These are phyloP conservation scores for Eleutherodactylus coqui DNA, from an alignment of 2,797 vertebrate species.

Conservation along the genomic window DNA sequence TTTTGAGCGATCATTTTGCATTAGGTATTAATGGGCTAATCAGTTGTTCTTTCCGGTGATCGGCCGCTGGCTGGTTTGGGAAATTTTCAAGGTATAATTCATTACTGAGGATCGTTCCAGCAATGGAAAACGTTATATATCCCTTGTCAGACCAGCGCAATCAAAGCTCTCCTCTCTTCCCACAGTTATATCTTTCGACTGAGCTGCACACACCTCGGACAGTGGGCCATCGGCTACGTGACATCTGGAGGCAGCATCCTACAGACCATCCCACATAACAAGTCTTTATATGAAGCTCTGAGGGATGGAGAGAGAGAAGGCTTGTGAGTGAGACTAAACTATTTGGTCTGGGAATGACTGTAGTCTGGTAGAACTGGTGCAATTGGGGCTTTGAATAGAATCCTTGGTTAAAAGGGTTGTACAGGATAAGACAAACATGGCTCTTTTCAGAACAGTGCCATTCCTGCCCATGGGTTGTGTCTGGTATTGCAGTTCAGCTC, in stretches of 20 bases:
- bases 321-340: conserved; percentile 75
- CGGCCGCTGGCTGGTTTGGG: too few relatives aligned
- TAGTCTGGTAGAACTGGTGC: neutral
- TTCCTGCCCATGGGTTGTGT: neutral
- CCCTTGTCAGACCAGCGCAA: neutral
- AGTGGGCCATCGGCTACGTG: conserved; percentile 90
- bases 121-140: neutral
- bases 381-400: neutral
- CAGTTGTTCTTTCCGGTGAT: too few relatives aligned
- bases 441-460: neutral
- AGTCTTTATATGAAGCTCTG: conserved; percentile 81
- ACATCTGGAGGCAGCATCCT: conserved; percentile 77
- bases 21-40: too few relatives aligned
- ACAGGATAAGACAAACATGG: neutral
- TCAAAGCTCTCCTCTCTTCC: neutral
- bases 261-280: conserved; percentile 85
- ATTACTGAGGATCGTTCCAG: neutral
- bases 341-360: neutral
- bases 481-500: neutral
- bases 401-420: neutral
- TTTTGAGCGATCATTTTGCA: too few relatives aligned
- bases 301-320: conserved; percentile 82
- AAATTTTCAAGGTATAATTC: neutral
- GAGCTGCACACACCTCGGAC: conserved; percentile 87
- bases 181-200: conserved; percentile 87